These are phyloP conservation scores for Poecilia latipinna DNA, from an alignment of 2,113 vertebrate genomes.

Conservation along the genomic window DNA sequence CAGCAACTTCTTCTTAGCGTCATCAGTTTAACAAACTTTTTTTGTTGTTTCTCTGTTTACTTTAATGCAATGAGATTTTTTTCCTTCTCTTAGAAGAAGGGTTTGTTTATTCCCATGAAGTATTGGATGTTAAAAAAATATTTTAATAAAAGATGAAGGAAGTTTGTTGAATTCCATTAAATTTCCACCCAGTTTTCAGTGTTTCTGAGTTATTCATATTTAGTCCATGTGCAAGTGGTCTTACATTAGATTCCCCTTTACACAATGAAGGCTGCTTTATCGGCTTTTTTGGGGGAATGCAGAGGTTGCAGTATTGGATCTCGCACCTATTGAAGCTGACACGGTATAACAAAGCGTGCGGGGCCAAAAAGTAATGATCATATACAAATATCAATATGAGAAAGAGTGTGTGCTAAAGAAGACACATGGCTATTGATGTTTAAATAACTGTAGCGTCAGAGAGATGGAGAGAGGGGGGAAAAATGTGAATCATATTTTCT, in stretches of 20 bases:
- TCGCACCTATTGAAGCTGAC: constrained; percentile 76
- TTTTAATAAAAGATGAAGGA: constrained; percentile 20
- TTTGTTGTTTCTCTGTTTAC: background rate
- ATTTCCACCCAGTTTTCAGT: background rate
- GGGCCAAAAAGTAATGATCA: constrained; percentile 82
- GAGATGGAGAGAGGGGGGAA: constrained; percentile 65
- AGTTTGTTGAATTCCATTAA: background rate
- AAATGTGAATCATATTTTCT: constrained; percentile 73
- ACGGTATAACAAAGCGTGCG: constrained; percentile 75
- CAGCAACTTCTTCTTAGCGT: background rate
- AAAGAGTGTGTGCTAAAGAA: constrained; percentile 82
- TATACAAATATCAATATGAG: constrained; percentile 85
- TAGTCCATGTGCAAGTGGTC: constrained; percentile 13
- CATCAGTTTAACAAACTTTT: background rate
- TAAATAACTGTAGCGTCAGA: constrained; percentile 81
- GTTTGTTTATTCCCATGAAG: constrained; percentile 8
- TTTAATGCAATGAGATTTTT: background rate
- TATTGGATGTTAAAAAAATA: constrained; percentile 11
- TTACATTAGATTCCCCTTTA: constrained; percentile 27
- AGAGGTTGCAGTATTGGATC: constrained; percentile 81
- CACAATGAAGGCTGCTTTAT: constrained; percentile 60
- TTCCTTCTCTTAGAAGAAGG: background rate
- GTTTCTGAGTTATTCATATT: constrained; percentile 17
- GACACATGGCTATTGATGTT: constrained; percentile 85
- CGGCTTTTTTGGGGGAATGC: constrained; percentile 70